phyloP scores from a whole-genome alignment of 2,113 vertebrate genomes.

The Rhinolophus ferrumequinum region DNA sequence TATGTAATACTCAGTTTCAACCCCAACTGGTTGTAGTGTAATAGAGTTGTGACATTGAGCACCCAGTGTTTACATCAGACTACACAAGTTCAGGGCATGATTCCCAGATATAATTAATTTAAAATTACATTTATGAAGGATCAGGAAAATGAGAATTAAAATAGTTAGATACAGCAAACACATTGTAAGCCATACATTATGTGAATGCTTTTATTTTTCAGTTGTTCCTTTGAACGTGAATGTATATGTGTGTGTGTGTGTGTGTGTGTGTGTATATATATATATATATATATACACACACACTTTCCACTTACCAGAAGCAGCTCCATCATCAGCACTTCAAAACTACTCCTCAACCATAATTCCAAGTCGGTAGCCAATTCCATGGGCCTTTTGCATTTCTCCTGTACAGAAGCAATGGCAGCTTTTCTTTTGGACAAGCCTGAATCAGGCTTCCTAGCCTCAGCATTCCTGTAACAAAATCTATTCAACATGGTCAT shows the following conservation, averaged over 20 bases:
- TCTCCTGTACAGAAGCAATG: background rate
- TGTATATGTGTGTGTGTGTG: background rate
- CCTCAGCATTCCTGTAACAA: background rate
- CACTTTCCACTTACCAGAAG: background rate
- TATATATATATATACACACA: background rate
- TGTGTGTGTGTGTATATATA: fast-evolving
- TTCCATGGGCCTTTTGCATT: background rate
- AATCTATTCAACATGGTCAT: background rate
- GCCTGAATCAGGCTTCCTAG: background rate
- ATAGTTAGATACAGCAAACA: background rate
- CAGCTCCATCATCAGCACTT: background rate
- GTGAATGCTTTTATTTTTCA: background rate
- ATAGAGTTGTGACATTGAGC: background rate
- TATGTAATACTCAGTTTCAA: background rate
- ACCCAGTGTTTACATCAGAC: background rate
- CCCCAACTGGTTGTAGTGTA: background rate
- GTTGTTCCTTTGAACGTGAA: background rate
- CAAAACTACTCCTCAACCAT: background rate
- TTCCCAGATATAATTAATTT: background rate
- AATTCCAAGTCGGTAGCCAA: background rate
- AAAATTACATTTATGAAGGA: background rate
- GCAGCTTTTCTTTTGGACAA: background rate
- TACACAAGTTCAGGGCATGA: background rate
- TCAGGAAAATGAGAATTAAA: background rate
- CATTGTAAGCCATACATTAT: background rate